phyloP scores from a whole-genome alignment of 2,797 vertebrate genomes.

The Dromococcyx pavoninus region DNA sequence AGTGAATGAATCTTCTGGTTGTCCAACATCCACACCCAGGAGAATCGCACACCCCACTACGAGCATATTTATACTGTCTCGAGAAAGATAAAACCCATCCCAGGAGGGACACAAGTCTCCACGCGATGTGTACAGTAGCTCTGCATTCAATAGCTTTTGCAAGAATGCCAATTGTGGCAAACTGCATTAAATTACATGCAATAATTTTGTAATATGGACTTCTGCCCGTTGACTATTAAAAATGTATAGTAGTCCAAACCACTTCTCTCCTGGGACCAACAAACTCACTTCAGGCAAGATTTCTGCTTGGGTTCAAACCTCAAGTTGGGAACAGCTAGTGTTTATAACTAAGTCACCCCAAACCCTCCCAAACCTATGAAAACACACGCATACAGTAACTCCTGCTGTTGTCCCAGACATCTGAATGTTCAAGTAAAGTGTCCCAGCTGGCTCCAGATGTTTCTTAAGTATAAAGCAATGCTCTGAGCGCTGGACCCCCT shows the following conservation, averaged over 20 bases:
- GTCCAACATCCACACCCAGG: constrained; percentile 20
- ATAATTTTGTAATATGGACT: constrained; percentile 64
- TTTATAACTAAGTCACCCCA: constrained; percentile 70
- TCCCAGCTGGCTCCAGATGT: constrained; percentile 67
- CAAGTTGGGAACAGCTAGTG: constrained; percentile 71
- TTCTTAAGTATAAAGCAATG: constrained; percentile 57
- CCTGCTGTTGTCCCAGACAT: constrained; percentile 61
- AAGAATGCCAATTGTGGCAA: constrained; percentile 42
- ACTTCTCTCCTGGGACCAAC: constrained; percentile 62
- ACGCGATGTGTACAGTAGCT: constrained; percentile 23
- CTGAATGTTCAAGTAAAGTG: constrained; percentile 62
- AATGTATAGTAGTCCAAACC: constrained; percentile 70
- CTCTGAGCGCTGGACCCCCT: constrained; percentile 42
- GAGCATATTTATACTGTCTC: not conserved
- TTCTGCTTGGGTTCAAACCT: constrained; percentile 73
- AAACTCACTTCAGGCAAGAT: constrained; percentile 64
- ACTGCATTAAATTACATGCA: constrained; percentile 64
- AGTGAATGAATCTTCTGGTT: constrained; percentile 52
- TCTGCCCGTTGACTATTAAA: constrained; percentile 70
- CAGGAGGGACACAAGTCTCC: constrained; percentile 23
- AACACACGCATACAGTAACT: constrained; percentile 49
- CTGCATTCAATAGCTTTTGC: constrained; percentile 22
- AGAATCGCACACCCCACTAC: not conserved
- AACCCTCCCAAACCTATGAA: constrained; percentile 62
- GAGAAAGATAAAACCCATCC: constrained; percentile 33